Conservation (phyloP, 2,797 vertebrate genomes). For the Ispidina lecontei region DNA sequence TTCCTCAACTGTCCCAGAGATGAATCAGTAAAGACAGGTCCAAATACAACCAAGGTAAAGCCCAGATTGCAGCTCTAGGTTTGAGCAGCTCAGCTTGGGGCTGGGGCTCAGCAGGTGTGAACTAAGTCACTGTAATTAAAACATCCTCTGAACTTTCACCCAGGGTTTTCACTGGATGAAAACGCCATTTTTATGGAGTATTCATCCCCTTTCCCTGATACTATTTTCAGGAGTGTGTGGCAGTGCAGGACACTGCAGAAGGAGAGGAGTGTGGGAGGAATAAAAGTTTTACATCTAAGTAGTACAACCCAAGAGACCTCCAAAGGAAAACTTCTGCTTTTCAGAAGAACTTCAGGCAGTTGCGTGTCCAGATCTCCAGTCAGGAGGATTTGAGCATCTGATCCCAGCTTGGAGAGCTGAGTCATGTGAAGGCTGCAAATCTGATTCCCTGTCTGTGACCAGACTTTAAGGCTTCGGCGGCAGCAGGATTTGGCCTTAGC, state of each 20-base stretch:
- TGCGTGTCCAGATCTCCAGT: not conserved
- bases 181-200: not conserved
- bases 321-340: not conserved
- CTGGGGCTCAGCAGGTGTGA: not conserved
- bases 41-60: not conserved
- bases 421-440: conserved; percentile 45
- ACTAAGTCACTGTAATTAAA: not conserved
- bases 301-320: not conserved
- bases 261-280: not conserved
- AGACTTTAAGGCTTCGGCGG: conserved; percentile 16
- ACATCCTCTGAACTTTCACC: not conserved
- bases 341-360: not conserved
- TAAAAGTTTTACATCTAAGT: not conserved
- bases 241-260: not conserved
- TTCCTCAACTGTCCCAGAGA: not conserved
- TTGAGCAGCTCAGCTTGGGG: not conserved
- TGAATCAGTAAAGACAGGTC: not conserved
- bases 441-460: not conserved
- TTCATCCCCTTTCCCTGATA: not conserved
- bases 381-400: not conserved
- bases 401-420: conserved; percentile 12
- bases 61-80: not conserved
- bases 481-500: not conserved
- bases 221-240: not conserved
- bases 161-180: not conserved